Evolutionary conservation across 37 sponge, comb jelly and placozoan genomes (phyloP).

Genomic region (Cliona cf. orientalis): DNA sequence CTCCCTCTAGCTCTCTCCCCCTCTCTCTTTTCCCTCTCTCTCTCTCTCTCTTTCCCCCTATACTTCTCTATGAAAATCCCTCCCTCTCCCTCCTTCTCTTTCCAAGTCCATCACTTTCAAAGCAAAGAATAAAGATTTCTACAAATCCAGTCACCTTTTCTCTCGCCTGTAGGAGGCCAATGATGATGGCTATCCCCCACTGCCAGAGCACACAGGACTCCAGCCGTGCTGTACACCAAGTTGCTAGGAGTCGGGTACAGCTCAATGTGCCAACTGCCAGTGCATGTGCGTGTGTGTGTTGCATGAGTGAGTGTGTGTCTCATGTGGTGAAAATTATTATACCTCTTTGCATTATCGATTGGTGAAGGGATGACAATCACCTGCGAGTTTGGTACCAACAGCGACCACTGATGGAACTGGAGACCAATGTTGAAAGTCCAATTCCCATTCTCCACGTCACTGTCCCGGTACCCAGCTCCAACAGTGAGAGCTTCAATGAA

Average conservation of each 20-base stretch:
- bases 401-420: constrained; percentile 19
- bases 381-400: constrained; percentile 71
- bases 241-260: constrained; percentile 65
- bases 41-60: no score
- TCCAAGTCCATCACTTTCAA: no score
- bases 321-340: no score
- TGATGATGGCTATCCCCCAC: constrained; percentile 38
- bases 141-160: constrained; percentile 52
- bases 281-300: no score
- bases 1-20: no score
- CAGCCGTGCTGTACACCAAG: constrained; percentile 59
- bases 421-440: background rate
- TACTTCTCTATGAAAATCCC: no score
- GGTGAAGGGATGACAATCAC: constrained; percentile 58
- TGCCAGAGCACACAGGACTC: constrained; percentile 40
- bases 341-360: constrained; percentile 34
- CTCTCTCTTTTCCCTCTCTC: no score
- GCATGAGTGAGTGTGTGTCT: no score
- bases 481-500: constrained; percentile 61
- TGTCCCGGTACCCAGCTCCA: constrained; percentile 2
- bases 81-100: no score
- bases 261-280: constrained; percentile 61
- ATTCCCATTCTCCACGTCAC: background rate
- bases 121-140: no score
- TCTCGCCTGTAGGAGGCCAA: constrained; percentile 58